Evolutionary conservation across 1,140 invertebrate genomes (phyloP).

Genomic region (Drosophila ironensis): DNA sequence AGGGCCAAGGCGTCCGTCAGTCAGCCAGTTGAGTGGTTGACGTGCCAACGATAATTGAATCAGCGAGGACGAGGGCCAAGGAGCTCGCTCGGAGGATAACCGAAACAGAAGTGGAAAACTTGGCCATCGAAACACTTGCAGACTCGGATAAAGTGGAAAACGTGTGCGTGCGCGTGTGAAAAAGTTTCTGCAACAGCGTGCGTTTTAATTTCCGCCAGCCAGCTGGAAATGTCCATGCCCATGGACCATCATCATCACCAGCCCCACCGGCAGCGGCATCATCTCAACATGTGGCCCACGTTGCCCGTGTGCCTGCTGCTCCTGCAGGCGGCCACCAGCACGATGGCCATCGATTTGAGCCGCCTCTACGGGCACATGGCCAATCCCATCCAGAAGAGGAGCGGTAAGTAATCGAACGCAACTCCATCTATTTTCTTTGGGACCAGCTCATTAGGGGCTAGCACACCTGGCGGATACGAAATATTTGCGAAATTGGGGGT

Average conservation of each 20-base stretch:
- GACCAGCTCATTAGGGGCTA: conserved; percentile 11
- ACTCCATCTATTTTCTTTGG: conserved; percentile 1
- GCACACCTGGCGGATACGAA: conserved; percentile 15
- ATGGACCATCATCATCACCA: conserved; percentile 47
- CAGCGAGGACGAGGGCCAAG: conserved; percentile 31
- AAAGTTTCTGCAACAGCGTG: conserved; percentile 48
- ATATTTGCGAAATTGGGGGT: not conserved
- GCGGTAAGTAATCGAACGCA: conserved; percentile 63
- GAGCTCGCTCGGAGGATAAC: conserved; percentile 19
- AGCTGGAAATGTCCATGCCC: conserved; percentile 36
- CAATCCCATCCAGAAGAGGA: conserved; percentile 74
- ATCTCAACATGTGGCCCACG: conserved; percentile 66
- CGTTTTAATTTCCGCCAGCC: conserved; percentile 48
- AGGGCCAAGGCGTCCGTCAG: not conserved
- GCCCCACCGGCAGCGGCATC: not conserved
- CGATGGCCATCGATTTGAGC: conserved; percentile 80
- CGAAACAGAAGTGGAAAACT: conserved; percentile 40
- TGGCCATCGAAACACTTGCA: conserved; percentile 65
- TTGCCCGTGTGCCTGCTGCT: conserved; percentile 58
- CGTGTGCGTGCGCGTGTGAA: conserved; percentile 56
- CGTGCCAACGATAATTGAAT: conserved; percentile 69
- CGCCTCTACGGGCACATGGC: conserved; percentile 80
- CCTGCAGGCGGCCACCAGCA: conserved; percentile 50
- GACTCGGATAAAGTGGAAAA: conserved; percentile 65
- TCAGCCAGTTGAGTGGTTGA: too few relatives aligned